Conservation (phyloP, 2,888 invertebrate species). For the Portevinia maculata region DNA sequence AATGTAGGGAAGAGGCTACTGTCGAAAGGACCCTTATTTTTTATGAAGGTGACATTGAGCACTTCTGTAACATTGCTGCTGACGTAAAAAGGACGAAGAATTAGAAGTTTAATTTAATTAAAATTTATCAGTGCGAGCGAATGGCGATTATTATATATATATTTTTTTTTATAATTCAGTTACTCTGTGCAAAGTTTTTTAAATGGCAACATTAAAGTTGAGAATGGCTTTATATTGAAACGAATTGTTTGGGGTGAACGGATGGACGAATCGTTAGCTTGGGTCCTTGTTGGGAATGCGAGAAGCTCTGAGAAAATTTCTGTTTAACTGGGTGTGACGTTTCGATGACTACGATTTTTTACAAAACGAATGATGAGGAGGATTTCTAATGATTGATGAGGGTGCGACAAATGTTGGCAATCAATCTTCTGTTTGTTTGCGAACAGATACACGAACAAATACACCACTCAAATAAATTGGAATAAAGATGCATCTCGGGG, state of each 20-base stretch:
- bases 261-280: not conserved
- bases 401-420: too few relatives aligned
- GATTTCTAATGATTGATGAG: too few relatives aligned
- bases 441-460: too few relatives aligned
- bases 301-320: too few relatives aligned
- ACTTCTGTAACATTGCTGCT: slow-evolving; percentile 9
- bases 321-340: too few relatives aligned
- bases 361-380: too few relatives aligned
- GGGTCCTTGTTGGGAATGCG: not conserved
- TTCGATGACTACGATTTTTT: too few relatives aligned
- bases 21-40: not conserved
- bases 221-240: not conserved
- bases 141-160: slow-evolving; percentile 15
- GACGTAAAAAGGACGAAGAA: not conserved
- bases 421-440: too few relatives aligned
- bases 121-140: slow-evolving; percentile 26
- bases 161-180: slow-evolving; percentile 15
- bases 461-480: too few relatives aligned
- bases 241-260: not conserved
- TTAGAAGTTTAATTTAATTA: slow-evolving; percentile 28
- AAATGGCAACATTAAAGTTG: slow-evolving; percentile 8
- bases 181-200: not conserved
- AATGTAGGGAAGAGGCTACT: slow-evolving; percentile 12
- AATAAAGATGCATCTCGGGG: too few relatives aligned
- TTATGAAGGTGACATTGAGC: slow-evolving; percentile 39